These are phyloP conservation scores for Hemiscyllium ocellatum DNA, from an alignment of 2,113 vertebrate species.

Conservation along the genomic window DNA sequence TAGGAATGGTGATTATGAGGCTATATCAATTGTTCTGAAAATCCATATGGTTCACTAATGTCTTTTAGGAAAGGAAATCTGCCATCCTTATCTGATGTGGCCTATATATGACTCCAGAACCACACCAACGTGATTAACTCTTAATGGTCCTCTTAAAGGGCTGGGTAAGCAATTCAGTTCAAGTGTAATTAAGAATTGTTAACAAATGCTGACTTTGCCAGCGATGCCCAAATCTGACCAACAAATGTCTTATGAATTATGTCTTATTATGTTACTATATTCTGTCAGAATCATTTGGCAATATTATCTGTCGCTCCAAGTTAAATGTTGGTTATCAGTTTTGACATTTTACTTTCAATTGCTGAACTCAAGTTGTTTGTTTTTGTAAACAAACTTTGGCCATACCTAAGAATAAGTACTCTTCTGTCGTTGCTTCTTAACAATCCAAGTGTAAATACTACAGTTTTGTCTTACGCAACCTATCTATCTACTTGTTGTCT, in stretches of 20 bases:
- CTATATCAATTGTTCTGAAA: no score
- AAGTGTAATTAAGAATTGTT: no score
- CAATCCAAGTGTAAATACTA: neutral
- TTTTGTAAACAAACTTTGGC: neutral
- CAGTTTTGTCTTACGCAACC: neutral
- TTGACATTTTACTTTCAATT: neutral
- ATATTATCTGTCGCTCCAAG: neutral
- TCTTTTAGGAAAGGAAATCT: no score
- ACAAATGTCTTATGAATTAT: neutral
- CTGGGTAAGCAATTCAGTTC: no score
- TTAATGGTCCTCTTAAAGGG: no score
- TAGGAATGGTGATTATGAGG: no score
- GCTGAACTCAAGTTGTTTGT: neutral
- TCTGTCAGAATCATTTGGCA: neutral
- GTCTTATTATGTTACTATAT: neutral
- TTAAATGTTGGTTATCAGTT: neutral
- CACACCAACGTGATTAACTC: no score
- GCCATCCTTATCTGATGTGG: no score
- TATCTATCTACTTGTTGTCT: neutral
- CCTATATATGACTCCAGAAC: no score
- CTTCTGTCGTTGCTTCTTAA: neutral
- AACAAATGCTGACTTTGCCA: no score
- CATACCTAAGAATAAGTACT: neutral
- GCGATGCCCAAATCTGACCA: no score
- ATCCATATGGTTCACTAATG: no score